Evolutionary conservation across 2,113 vertebrate genomes (phyloP), one percentile per base, ranked within the genome.

Genomic region (Spea multiplicata): DNA sequence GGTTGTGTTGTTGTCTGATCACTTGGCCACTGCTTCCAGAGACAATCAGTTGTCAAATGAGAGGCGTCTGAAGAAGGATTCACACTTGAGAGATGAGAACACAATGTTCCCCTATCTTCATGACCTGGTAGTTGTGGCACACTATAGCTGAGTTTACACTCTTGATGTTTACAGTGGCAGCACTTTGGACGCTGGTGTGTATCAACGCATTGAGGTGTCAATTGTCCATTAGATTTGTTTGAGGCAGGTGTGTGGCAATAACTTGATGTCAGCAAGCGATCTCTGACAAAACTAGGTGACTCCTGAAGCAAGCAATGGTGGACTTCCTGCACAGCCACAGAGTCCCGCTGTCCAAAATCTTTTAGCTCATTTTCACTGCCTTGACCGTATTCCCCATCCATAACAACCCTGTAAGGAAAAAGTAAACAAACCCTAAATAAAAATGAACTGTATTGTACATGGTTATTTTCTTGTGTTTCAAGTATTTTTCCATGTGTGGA

Each of bases 11-110:
- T 82, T 75, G 76, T 88, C 79, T 90, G 86, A n/a, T 94, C 86
- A 0, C 91, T 91, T 44, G 92, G 89, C 86, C 93, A 94, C 44
- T 93, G 92, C 73, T 95, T 91, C 94, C 94, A 95, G 46, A 91
- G 86, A 5, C 84, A 87, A 48, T 90, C 91, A 0, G 86, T 84
- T 30, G 85, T 84, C 3, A 84, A 86, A 0, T 89, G 94, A 0
- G 89, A 90, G 17, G 89, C 78, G 69, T 86, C 87, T 62, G 91
- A 89, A 0, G 82, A 76, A 0, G 91, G 90, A 64, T 91, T 91
- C 8, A 83, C 0, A 3, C 87, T 91, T 76, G 90, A 90, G 50
- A 86, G 85, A 52, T 91, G 90, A 78, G 90, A 88, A 4, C 92
- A 92, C 4, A 92, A 13, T 57, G 84, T 50, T 0, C 89, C 84